phyloP scores from a whole-genome alignment of 2,888 invertebrate genomes.

The Drosophila engyochracea region DNA sequence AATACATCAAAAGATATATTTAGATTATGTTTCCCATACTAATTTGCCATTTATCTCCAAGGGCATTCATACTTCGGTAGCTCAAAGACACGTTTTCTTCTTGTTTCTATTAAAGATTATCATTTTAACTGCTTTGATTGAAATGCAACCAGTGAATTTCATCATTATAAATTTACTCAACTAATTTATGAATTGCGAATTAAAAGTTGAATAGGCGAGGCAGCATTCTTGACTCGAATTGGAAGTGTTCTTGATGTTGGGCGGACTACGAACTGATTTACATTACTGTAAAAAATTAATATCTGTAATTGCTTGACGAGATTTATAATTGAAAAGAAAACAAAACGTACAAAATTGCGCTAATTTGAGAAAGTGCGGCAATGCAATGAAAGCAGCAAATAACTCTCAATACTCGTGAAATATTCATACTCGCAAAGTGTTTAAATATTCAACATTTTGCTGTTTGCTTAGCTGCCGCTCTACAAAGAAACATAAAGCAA shows the following conservation, averaged over 20 bases:
- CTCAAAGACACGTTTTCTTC: neutral
- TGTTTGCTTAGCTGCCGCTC: constrained; percentile 26
- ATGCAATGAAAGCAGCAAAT: neutral
- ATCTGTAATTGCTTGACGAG: neutral
- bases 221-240: constrained; percentile 57
- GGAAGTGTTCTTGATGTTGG: constrained; percentile 9
- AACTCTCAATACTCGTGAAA: neutral
- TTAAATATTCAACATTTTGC: constrained; percentile 7
- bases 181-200: constrained; percentile 53
- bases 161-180: constrained; percentile 60
- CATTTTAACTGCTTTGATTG: constrained; percentile 42
- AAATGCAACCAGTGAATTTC: constrained; percentile 63
- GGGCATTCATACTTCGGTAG: constrained; percentile 14
- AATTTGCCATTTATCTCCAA: neutral
- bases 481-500: constrained; percentile 31
- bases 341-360: neutral
- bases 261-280: constrained; percentile 6
- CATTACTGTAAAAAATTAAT: neutral
- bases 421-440: neutral
- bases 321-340: neutral
- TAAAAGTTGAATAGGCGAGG: constrained; percentile 44
- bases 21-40: neutral
- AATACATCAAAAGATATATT: neutral
- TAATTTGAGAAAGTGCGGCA: neutral
- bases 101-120: constrained; percentile 26